Evolutionary conservation across 2,797 vertebrate species (phyloP), one percentile per base, ranked within the genome.

Genomic region (Bryconaethiops microstoma): DNA sequence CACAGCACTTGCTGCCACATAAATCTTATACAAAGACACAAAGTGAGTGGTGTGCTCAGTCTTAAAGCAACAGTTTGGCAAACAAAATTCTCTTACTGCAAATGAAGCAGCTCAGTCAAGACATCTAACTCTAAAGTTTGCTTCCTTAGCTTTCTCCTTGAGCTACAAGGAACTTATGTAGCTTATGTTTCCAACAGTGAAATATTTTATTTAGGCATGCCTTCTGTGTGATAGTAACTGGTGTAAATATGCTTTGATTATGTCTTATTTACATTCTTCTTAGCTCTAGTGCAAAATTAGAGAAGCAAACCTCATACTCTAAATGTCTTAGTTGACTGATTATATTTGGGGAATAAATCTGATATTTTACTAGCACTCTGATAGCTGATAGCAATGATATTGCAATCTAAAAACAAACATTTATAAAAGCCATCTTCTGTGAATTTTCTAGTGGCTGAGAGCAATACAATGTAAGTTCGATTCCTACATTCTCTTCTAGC

Each of bases 401-500:
- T n/a, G n/a, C n/a, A n/a, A 35, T 35, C 2, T 35, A 35, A 35
- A 35, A 35, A 35, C 35, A 35, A 35, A 14, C 12, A 76, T 6
- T 45, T 4, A 42, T 68, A 12, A 14, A n/a, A 45, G 8, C 2
- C 16, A 45, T 12, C 7, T 12, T 77, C 25, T 39, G 23, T 67
- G 16, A 1, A 64, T 54, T 23, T 54, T 42, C 13, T 42, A 7
- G 2, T 64, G 45, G 17, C 42, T 40, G 2, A 73, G 14, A 29
- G 9, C 16, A 12, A 29, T 54, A 9, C 16, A 39, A n/a, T 29
- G 14, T 2, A 39, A 59, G 5, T 16, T 25, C 9, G 23, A 52
- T 54, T 67, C 17, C 9, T 87, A 98, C 98, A 0, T 97, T 98
- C 91, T 99, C 97, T 91, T 99, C 98, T 91, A 99, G 92, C 21